A percentile compares a stretch with the other conserved stretches of the same genome.
These are phyloP conservation scores for Cossypha caffra DNA, from an alignment of 2,797 vertebrate genomes.

Conservation along the genomic window DNA sequence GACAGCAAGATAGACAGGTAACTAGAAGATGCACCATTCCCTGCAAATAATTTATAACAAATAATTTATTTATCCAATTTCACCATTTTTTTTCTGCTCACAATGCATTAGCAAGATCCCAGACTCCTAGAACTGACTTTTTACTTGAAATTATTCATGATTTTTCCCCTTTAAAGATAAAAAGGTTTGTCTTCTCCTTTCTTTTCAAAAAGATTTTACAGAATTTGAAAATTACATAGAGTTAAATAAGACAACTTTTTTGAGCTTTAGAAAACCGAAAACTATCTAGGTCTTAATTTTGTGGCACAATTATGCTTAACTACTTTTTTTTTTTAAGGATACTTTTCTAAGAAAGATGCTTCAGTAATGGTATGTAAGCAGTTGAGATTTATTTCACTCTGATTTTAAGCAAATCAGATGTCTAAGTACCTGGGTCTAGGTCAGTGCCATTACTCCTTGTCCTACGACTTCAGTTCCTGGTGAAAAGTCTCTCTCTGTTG, in stretches of 20 bases:
- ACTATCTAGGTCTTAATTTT: background rate
- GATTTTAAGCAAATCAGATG: background rate
- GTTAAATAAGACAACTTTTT: background rate
- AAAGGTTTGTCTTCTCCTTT: constrained; percentile 2
- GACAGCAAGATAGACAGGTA: constrained; percentile 5
- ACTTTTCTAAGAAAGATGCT: background rate
- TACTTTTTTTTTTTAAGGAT: background rate
- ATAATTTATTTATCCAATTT: constrained; percentile 67
- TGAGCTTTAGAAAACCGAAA: background rate
- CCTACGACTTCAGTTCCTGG: background rate
- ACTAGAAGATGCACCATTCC: constrained; percentile 22
- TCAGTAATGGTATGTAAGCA: background rate
- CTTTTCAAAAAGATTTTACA: background rate
- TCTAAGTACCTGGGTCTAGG: background rate
- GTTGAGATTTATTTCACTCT: background rate
- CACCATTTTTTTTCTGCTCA: background rate
- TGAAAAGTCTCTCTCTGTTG: background rate
- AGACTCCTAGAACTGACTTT: background rate
- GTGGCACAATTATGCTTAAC: background rate
- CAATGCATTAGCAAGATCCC: background rate
- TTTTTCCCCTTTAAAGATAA: constrained; percentile 26
- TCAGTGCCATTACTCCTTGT: background rate
- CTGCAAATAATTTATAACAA: constrained; percentile 62
- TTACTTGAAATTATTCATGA: constrained; percentile 53
- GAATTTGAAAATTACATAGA: background rate